phyloP scores from a whole-genome alignment of 2,113 vertebrate genomes.

The Protobothrops mucrosquamatus region DNA sequence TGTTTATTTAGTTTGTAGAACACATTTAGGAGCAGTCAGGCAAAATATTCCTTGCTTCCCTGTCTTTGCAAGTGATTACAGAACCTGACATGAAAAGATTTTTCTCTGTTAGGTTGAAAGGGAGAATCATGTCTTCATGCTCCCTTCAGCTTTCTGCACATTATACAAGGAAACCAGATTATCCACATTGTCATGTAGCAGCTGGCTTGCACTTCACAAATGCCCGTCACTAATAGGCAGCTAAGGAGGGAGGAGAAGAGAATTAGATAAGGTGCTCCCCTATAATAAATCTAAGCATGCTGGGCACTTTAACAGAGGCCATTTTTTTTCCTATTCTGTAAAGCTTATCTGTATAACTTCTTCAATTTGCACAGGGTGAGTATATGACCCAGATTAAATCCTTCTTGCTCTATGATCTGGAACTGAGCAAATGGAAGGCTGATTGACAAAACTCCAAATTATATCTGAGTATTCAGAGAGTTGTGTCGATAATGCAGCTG shows the following conservation, averaged over 20 bases:
- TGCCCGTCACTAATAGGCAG: background rate
- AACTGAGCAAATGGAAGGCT: background rate
- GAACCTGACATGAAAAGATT: constrained; percentile 13
- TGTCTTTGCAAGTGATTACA: constrained; percentile 14
- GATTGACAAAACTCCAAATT: background rate
- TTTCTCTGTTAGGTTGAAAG: constrained; percentile 9
- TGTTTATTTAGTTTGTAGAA: constrained; percentile 7
- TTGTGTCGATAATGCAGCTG: background rate
- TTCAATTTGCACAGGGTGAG: background rate
- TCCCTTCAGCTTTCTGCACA: constrained; percentile 7
- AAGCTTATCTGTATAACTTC: constrained; percentile 14
- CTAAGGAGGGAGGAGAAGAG: constrained; percentile 5
- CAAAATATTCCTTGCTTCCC: constrained; percentile 15
- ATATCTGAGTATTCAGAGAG: background rate
- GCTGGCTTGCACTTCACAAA: background rate
- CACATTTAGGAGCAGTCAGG: constrained; percentile 1
- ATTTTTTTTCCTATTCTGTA: background rate
- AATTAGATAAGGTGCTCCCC: background rate
- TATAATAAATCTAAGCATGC: background rate
- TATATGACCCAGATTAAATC: background rate
- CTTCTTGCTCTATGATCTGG: constrained; percentile 1
- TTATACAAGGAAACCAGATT: constrained; percentile 8
- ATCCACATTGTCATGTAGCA: constrained; percentile 25
- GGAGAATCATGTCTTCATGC: constrained; percentile 15
- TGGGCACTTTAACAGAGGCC: background rate